A percentile compares a stretch with the other conserved stretches of the same genome.
Evolutionary conservation across 2,797 vertebrate species (phyloP).

Genomic region (Darevskia nairensis): DNA sequence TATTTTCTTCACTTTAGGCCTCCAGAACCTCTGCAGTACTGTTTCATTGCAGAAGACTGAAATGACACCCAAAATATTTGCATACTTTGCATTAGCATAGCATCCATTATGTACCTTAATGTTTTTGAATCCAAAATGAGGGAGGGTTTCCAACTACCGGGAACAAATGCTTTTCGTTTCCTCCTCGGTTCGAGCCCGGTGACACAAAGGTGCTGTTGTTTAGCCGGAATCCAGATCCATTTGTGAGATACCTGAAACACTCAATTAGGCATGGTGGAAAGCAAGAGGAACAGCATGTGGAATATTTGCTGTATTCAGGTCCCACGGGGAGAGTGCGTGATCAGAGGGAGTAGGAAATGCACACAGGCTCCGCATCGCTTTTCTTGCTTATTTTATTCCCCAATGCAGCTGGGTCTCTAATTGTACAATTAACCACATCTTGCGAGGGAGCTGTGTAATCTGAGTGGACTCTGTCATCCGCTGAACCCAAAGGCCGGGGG

Average conservation of each 20-base stretch:
- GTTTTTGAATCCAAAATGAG: background rate
- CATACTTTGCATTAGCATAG: background rate
- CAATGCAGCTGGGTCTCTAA: background rate
- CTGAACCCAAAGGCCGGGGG: slow-evolving; percentile 11
- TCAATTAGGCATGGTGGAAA: slow-evolving; percentile 44
- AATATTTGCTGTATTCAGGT: slow-evolving; percentile 50
- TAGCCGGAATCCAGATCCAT: slow-evolving; percentile 25
- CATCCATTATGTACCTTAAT: background rate
- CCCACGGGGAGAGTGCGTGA: background rate
- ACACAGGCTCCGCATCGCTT: background rate
- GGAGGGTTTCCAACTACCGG: slow-evolving; percentile 5
- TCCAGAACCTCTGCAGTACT: too few relatives aligned
- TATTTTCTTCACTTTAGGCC: background rate
- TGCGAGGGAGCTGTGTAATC: slow-evolving; percentile 3
- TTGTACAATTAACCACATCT: slow-evolving; percentile 25
- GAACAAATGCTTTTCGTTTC: background rate
- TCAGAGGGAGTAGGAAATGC: slow-evolving; percentile 13
- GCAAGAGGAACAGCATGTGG: slow-evolving; percentile 15
- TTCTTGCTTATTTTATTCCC: background rate
- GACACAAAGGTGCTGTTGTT: slow-evolving; percentile 27
- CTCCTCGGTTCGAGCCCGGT: background rate
- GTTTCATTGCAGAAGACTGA: background rate
- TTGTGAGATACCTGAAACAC: slow-evolving; percentile 44
- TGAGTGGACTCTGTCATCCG: background rate
- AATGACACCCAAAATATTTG: background rate